Conservation (phyloP, 2,113 vertebrate genomes). For the Rafetus swinhoei region DNA sequence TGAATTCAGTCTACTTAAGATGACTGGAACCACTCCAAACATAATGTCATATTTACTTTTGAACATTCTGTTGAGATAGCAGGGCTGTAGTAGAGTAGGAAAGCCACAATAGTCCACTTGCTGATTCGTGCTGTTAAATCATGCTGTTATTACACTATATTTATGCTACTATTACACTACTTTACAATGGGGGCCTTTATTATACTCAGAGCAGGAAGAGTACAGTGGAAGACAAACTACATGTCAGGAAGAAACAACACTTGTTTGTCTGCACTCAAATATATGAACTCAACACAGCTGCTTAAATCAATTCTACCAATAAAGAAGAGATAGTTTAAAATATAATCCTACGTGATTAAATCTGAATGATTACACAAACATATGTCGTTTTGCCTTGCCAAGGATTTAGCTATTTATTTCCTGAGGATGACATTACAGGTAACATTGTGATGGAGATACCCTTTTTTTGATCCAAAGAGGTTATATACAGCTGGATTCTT, state of each 20-base stretch:
- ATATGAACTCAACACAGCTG: neutral
- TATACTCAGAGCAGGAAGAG: constrained; percentile 12
- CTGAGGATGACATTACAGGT: neutral
- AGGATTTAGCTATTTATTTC: neutral
- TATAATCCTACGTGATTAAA: neutral
- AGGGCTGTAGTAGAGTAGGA: constrained; percentile 46
- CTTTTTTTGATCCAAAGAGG: neutral
- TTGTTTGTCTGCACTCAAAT: constrained; percentile 25
- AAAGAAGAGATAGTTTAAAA: constrained; percentile 11
- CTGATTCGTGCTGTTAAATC: constrained; percentile 66
- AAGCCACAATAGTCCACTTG: constrained; percentile 37
- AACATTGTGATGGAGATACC: neutral
- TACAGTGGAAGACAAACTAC: constrained; percentile 31
- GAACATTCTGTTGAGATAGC: constrained; percentile 43
- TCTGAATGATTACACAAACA: neutral
- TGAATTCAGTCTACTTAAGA: constrained; percentile 17
- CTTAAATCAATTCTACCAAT: constrained; percentile 23
- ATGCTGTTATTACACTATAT: constrained; percentile 57
- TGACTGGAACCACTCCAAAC: constrained; percentile 53
- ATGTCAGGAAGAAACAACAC: constrained; percentile 14
- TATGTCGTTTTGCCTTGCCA: neutral
- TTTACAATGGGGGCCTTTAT: constrained; percentile 51
- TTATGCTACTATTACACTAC: constrained; percentile 39
- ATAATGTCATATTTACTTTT: constrained; percentile 49
- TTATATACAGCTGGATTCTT: neutral